A percentile compares a stretch with the other conserved stretches of the same genome.
phyloP scores from a whole-genome alignment of 2,888 invertebrate genomes.

The Epinotia demarniana region DNA sequence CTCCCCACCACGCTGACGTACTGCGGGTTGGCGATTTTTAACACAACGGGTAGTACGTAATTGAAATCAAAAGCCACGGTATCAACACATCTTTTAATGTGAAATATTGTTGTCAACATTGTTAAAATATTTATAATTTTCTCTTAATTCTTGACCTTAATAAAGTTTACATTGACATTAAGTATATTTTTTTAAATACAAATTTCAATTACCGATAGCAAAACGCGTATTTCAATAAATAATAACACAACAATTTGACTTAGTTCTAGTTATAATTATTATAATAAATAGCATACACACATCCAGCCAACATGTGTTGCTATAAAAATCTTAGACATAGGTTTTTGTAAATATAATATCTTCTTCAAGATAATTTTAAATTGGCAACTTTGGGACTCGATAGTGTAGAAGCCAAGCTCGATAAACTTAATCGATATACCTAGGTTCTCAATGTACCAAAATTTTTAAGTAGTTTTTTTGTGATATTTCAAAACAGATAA shows the following conservation, averaged over 20 bases:
- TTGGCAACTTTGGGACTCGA: conserved; percentile 8
- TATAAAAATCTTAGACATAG: conserved; percentile 22
- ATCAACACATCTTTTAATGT: conserved; percentile 42
- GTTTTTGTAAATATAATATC: neutral
- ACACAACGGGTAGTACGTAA: neutral
- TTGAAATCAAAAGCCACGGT: conserved; percentile 13
- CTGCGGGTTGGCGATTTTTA: neutral
- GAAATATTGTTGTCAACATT: conserved; percentile 65
- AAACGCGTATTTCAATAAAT: conserved; percentile 9
- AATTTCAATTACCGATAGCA: neutral
- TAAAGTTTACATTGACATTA: conserved; percentile 12
- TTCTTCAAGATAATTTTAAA: neutral
- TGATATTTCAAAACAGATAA: too few relatives aligned
- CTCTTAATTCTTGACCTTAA: neutral
- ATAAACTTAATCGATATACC: neutral
- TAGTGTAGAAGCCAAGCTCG: neutral
- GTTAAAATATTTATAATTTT: conserved; percentile 45
- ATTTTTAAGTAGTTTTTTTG: neutral
- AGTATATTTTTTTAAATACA: neutral
- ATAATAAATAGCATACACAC: conserved; percentile 34
- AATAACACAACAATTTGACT: conserved; percentile 19
- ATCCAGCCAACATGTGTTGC: conserved; percentile 45
- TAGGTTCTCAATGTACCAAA: neutral
- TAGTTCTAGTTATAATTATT: neutral
- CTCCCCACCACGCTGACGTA: too few relatives aligned